Evolutionary conservation across 2,797 vertebrate genomes (phyloP).

Genomic region (Hemibagrus guttatus): DNA sequence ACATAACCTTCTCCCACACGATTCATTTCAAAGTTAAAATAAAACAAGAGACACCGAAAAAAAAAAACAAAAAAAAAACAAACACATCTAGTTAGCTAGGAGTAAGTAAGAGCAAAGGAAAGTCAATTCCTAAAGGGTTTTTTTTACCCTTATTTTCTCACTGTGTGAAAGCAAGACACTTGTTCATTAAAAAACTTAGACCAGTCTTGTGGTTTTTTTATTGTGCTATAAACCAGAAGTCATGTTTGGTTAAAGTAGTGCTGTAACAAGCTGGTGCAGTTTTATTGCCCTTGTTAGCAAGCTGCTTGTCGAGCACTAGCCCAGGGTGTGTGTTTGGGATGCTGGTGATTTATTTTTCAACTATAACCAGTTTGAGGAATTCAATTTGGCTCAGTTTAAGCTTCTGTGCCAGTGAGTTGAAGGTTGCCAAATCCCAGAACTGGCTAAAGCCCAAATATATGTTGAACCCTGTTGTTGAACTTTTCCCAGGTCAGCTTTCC

Average conservation of each 20-base stretch:
- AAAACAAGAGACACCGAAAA: not conserved
- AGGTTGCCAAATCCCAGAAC: slow-evolving; percentile 7
- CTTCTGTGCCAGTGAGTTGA: slow-evolving; percentile 2
- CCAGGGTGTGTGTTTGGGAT: not conserved
- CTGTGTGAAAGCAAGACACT: not conserved
- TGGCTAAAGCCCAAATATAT: not conserved
- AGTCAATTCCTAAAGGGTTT: not conserved
- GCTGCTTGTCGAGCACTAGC: not conserved
- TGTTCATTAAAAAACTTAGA: not conserved
- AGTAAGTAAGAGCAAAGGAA: not conserved
- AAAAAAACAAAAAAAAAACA: not conserved
- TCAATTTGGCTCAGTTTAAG: not conserved
- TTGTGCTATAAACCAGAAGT: not conserved
- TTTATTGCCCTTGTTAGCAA: slow-evolving; percentile 3
- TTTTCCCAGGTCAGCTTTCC: not conserved
- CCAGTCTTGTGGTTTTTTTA: not conserved
- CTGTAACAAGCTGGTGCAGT: not conserved
- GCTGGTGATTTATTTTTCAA: not conserved
- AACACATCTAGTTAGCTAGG: not conserved
- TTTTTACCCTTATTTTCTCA: not conserved
- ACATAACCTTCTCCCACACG: not conserved
- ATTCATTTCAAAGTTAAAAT: not conserved
- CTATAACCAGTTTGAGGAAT: not conserved
- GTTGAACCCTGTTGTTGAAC: slow-evolving; percentile 5
- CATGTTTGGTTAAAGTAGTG: not conserved